Base-by-base conservation (phyloP, 2,113 vertebrate genomes). In the Romanogobio albipinnatus region DNA sequence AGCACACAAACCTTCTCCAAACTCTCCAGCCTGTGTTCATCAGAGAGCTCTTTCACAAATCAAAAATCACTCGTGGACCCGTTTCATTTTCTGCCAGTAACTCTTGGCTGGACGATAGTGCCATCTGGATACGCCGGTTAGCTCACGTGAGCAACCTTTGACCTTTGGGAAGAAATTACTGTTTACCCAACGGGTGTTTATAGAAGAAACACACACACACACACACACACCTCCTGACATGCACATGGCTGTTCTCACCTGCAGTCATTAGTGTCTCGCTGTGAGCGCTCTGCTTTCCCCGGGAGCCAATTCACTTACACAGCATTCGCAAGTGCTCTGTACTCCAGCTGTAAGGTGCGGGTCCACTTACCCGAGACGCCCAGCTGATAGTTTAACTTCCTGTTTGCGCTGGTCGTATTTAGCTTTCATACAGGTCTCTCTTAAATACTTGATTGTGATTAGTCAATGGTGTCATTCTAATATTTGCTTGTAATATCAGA, bases 41-140 rank as follows among this genome's bases (percentile, higher is more conserved):
- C 39, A 58, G 56, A 14, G 17, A 79, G 33, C 58, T 9, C 76
- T 79, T 79, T 9, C 1, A 26, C 26, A 62, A 26, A 62, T 62
- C 58, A 45, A 43, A 79, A 19, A 43, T 43, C 58, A 24, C 33
- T 45, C 56, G 47, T 24, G 49, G 61, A 39, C 33, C n/a, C 1
- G 19, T 45, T 79, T 79, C 58, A 62, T 79, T 45, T 59, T 62
- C 36, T 79, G 77, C 77, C 77, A 79, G 77, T 15, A 47, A 62
- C n/a, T 62, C 36, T 79, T 79, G 77, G 58, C 22, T 49, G 43
- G 47, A 7, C 14, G 24, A 1, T 29, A 7, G n/a, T 64, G 62
- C 61, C 62, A 68, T 81, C 79, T 81, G 79, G 62, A 81, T n/a
- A 14, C 26, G 9, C 43, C 19, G 47, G 17, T 53, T 29, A 29